Base-by-base conservation (phyloP, 2,888 invertebrate species). In the Amblyteles armatorius region DNA sequence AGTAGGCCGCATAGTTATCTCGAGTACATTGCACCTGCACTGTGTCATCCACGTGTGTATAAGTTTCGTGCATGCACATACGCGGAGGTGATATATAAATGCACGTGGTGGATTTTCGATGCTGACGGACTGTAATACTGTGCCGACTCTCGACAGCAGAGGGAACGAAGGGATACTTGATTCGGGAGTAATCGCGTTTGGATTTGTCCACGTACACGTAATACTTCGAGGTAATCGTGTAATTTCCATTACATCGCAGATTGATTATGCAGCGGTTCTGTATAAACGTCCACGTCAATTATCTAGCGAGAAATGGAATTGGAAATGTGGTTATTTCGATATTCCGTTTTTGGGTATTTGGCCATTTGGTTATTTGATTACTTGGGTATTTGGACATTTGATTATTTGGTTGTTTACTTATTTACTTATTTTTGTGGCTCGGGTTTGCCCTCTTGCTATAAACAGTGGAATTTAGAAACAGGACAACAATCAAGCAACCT, bases 1-100 rank as follows among this genome's bases (percentile, higher is more conserved):
- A 82, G 82, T 85, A 85, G 82, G 82, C 85, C 67, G 67, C 76
- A 44, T 72, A 67, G 85, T 82, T 82, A 79, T 85, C 79, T 76
- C 85, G 72, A 79, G 85, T 76, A 50, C 72, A 72, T 79, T 82
- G 63, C 82, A 79, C 82, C 74, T 69, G 36, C 40, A 63, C 22
- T 69, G 22, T 63, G 26, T 65, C n/a, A 36, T 36, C 13, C 19
- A 29, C 36, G 48, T 22, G 13, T 63, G n/a, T 48, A 68, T 16
- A 40, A 7, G 36, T 52, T 63, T 48, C 36, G 63, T 52, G 19
- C 19, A 33, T 44, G 48, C n/a, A 19, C 3, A 67, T 11, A 22
- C 11, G 1, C n/a, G 9, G 4, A 36, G 40, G 40, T 7, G 9
- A 67, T n/a, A 4, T 16, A 33, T 63, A 63, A 29, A 63, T 33